phyloP scores from a whole-genome alignment of 1,140 invertebrate genomes.

The Calephelis virginiensis region DNA sequence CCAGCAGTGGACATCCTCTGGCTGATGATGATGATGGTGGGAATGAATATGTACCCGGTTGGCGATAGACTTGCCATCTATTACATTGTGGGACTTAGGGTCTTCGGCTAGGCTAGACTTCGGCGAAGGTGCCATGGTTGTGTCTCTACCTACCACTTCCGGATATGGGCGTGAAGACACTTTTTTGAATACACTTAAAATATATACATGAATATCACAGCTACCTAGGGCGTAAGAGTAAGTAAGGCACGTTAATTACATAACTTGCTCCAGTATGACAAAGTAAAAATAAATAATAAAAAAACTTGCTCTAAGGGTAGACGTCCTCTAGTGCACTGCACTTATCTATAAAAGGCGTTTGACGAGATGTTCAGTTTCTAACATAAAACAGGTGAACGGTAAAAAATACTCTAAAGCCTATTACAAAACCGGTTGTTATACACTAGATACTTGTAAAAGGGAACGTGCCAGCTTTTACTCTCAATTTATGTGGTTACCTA shows the following conservation, averaged over 20 bases:
- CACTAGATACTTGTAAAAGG: conserved; percentile 48
- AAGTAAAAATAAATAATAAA: neutral
- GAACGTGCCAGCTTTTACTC: conserved; percentile 70
- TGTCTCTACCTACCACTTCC: too few species aligned
- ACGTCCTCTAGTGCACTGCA: conserved; percentile 41
- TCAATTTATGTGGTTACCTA: conserved; percentile 63
- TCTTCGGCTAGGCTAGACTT: too few species aligned
- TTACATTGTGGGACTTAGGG: too few species aligned
- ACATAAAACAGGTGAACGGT: conserved; percentile 62
- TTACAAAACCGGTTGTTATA: conserved; percentile 60
- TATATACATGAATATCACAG: too few species aligned
- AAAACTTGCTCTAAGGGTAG: conserved; percentile 32
- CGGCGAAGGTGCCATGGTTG: too few species aligned
- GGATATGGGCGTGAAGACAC: too few species aligned
- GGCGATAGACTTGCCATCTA: too few species aligned
- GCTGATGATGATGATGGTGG: too few species aligned
- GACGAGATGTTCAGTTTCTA: conserved; percentile 32
- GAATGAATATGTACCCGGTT: too few species aligned
- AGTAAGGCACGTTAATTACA: neutral
- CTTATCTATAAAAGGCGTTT: conserved; percentile 40
- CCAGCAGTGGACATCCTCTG: too few species aligned
- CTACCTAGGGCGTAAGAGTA: too few species aligned
- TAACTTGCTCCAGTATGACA: neutral
- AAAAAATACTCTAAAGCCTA: conserved; percentile 65
- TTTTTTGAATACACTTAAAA: too few species aligned